phyloP scores from a whole-genome alignment of 2,888 invertebrate species.

The Drosophila borborema region DNA sequence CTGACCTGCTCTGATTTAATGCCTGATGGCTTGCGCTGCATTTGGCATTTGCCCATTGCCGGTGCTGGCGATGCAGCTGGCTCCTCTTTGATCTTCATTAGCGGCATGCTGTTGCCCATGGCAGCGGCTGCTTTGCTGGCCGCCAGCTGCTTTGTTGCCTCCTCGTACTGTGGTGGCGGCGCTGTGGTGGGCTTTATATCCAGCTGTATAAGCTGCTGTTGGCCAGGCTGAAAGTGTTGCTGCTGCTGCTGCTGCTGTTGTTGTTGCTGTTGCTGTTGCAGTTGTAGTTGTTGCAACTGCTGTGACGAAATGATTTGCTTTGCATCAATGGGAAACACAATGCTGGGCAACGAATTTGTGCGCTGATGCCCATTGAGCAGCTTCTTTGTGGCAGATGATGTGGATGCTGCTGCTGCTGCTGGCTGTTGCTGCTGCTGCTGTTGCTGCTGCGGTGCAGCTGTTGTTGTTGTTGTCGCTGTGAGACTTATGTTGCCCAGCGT shows the following conservation, averaged over 20 bases:
- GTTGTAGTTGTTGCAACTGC: conserved; percentile 83
- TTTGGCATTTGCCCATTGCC: conserved; percentile 16
- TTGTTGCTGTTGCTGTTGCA: conserved; percentile 81
- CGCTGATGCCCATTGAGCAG: conserved; percentile 86
- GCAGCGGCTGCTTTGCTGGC: conserved; percentile 74
- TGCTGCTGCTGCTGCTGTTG: conserved; percentile 73
- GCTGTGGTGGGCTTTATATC: conserved; percentile 85
- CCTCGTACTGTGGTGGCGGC: conserved; percentile 90
- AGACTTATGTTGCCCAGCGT: conserved; percentile 81
- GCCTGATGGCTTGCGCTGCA: conserved; percentile 58
- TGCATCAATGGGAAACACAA: conserved; percentile 85
- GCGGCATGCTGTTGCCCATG: conserved; percentile 59
- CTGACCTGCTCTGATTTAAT: conserved; percentile 85
- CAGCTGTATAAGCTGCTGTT: conserved; percentile 77
- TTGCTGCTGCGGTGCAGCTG: conserved; percentile 23
- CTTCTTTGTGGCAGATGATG: conserved; percentile 81
- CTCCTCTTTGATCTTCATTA: conserved; percentile 80
- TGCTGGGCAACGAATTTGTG: conserved; percentile 87
- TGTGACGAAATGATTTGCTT: conserved; percentile 69
- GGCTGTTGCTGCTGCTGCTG: conserved; percentile 4
- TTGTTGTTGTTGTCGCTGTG: conserved; percentile 68
- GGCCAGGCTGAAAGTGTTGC: conserved; percentile 76
- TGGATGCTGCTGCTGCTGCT: conserved; percentile 54
- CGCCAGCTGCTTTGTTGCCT: conserved; percentile 88
- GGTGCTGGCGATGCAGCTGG: conserved; percentile 50